Evolutionary conservation across 1,140 invertebrate genomes (phyloP).

Genomic region (Popillia japonica): DNA sequence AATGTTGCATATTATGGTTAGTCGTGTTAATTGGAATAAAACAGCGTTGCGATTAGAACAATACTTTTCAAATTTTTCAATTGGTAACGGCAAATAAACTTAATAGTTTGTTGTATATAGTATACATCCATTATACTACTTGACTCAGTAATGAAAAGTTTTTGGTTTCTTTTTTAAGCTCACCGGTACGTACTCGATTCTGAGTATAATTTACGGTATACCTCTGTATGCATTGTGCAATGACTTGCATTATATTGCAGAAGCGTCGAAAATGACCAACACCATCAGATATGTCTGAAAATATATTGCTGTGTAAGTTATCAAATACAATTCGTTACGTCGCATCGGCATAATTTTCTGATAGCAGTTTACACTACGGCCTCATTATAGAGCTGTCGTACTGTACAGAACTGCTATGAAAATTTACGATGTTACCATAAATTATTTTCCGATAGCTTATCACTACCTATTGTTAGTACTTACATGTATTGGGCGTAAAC

Average conservation of each 20-base stretch:
- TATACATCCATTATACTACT: too few species aligned
- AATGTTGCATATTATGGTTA: too few species aligned
- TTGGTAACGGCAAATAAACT: too few species aligned
- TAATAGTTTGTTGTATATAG: too few species aligned
- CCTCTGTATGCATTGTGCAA: neutral
- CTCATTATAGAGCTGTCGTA: neutral
- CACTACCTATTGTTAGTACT: neutral
- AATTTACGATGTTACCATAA: neutral
- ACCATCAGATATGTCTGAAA: neutral
- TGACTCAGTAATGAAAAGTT: too few species aligned
- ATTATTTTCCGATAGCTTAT: neutral
- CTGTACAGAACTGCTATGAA: neutral
- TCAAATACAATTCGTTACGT: slow-evolving; percentile 15
- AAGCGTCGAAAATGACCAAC: neutral
- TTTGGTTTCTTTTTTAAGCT: too few species aligned
- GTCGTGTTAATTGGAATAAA: too few species aligned
- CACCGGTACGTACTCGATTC: too few species aligned
- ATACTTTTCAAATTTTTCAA: too few species aligned
- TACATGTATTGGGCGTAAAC: neutral
- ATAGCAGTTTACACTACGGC: slow-evolving; percentile 6
- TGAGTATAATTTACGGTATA: too few species aligned
- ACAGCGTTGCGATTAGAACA: too few species aligned
- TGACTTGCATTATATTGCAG: neutral
- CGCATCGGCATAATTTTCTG: slow-evolving; percentile 9
- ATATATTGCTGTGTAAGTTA: neutral